Evolutionary conservation across 1,140 invertebrate genomes (phyloP).

Genomic region (Bicyclus anynana): DNA sequence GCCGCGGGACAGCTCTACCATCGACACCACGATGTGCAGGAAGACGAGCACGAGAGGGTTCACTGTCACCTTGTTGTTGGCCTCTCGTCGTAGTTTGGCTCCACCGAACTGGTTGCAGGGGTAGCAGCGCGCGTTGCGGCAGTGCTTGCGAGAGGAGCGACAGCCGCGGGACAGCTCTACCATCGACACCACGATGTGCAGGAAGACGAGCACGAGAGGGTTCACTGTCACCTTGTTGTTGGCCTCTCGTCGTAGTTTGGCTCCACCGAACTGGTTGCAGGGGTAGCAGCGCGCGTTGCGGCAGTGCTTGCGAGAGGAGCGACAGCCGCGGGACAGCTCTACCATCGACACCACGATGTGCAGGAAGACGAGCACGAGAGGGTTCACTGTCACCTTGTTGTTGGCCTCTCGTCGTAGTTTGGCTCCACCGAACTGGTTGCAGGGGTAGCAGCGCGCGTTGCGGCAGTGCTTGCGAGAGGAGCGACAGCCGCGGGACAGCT

Average conservation of each 20-base stretch:
- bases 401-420: conserved; percentile 12
- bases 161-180: conserved; percentile 33
- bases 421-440: conserved; percentile 30
- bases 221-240: not conserved
- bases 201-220: no score
- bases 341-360: conserved; percentile 46
- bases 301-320: conserved; percentile 19
- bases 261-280: conserved; percentile 32
- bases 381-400: not conserved
- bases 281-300: conserved; percentile 24
- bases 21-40: conserved; percentile 45
- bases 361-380: no score
- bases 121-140: conserved; percentile 21
- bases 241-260: conserved; percentile 12
- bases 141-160: conserved; percentile 19
- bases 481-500: conserved; percentile 31
- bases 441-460: conserved; percentile 26
- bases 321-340: conserved; percentile 31
- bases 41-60: no score
- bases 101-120: conserved; percentile 34
- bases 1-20: conserved; percentile 32
- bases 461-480: conserved; percentile 17
- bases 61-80: not conserved
- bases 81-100: conserved; percentile 15
- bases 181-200: conserved; percentile 47